Evolutionary conservation across 2,797 vertebrate genomes (phyloP).

Genomic region (Siniperca obscura): DNA sequence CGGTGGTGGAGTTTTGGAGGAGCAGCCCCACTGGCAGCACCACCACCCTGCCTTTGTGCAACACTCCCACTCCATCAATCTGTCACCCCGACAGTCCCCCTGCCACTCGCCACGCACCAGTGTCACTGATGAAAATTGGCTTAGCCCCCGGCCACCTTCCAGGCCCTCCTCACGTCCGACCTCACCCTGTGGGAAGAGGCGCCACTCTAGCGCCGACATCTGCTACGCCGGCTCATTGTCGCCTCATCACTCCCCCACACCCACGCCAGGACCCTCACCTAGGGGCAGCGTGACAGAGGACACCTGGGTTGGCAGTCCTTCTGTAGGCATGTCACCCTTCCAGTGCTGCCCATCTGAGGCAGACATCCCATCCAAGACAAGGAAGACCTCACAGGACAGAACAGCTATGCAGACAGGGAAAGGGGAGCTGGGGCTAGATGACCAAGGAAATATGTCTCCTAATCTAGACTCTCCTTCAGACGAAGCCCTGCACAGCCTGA

Average conservation of each 20-base stretch:
- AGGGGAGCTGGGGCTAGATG: constrained; percentile 90
- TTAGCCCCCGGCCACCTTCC: constrained; percentile 95
- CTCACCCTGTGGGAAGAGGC: constrained; percentile 96
- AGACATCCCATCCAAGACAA: constrained; percentile 97
- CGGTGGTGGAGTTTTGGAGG: constrained; percentile 87
- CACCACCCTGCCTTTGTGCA: constrained; percentile 79
- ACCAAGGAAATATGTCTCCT: constrained; percentile 90
- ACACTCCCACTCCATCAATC: constrained; percentile 84
- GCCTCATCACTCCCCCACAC: constrained; percentile 95
- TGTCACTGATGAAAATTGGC: constrained; percentile 98
- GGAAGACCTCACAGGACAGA: constrained; percentile 97
- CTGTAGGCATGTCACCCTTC: constrained; percentile 90
- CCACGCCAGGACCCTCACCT: constrained; percentile 96
- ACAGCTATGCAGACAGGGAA: constrained; percentile 89
- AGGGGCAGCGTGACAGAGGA: constrained; percentile 97
- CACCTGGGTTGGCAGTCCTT: constrained; percentile 91
- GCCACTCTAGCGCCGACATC: constrained; percentile 98
- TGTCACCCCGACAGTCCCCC: constrained; percentile 97
- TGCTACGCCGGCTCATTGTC: constrained; percentile 93
- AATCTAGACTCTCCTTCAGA: constrained; percentile 92
- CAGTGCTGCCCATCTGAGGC: constrained; percentile 94
- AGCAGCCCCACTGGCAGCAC: constrained; percentile 90
- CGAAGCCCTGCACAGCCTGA: constrained; percentile 89
- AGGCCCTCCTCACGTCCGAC: constrained; percentile 95
- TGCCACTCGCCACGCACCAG: constrained; percentile 97